Evolutionary conservation across 2,888 invertebrate species (phyloP).

Genomic region (Drosophila atripex): DNA sequence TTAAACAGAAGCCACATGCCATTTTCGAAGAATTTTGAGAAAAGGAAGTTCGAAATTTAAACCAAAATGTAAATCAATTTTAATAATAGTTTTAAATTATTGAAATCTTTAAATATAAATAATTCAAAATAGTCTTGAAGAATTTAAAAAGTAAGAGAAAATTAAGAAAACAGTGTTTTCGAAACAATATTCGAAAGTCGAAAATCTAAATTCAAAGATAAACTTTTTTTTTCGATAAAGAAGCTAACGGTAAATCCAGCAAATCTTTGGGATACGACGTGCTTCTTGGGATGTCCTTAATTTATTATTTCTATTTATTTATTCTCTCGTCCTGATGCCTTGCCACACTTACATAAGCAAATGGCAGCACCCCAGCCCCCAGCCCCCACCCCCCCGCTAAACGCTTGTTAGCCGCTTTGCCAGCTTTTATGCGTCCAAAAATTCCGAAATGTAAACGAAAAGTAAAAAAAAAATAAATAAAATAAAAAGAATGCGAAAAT

Average conservation of each 20-base stretch:
- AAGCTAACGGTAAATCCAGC: not conserved
- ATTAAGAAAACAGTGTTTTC: not conserved
- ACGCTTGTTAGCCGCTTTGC: slow-evolving; percentile 61
- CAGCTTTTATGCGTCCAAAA: slow-evolving; percentile 66
- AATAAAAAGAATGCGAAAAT: slow-evolving; percentile 18
- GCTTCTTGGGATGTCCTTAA: not conserved
- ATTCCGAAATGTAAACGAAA: slow-evolving; percentile 1
- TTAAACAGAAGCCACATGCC: too few relatives aligned
- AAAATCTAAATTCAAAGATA: not conserved
- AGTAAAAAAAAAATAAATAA: slow-evolving; percentile 20
- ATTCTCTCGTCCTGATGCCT: not conserved
- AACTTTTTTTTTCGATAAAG: not conserved
- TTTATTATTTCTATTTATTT: slow-evolving; percentile 1
- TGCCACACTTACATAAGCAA: slow-evolving; percentile 17
- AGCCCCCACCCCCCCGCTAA: slow-evolving; percentile 12
- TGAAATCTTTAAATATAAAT: too few relatives aligned
- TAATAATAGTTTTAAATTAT: too few relatives aligned
- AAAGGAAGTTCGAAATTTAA: too few relatives aligned
- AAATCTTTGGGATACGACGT: not conserved
- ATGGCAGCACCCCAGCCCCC: slow-evolving; percentile 1
- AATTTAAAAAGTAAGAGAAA: too few relatives aligned
- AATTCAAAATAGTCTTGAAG: too few relatives aligned
- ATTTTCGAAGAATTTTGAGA: too few relatives aligned
- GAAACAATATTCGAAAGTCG: not conserved
- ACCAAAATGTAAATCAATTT: too few relatives aligned